These are phyloP conservation scores for Triplophysa siluroides DNA, from an alignment of 2,113 vertebrate species.

Conservation along the genomic window DNA sequence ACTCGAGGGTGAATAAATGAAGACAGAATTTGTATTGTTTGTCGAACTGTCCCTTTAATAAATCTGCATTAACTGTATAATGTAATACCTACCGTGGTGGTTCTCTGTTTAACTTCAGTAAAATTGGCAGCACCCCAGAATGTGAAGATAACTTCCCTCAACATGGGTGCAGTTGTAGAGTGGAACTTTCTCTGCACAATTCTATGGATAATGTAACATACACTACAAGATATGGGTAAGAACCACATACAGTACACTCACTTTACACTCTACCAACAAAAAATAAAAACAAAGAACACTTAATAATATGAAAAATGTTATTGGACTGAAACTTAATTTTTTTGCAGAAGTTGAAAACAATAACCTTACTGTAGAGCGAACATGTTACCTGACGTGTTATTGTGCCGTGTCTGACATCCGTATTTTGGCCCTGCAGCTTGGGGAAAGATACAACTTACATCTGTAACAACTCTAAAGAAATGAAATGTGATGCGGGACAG, in stretches of 20 bases:
- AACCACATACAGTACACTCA: neutral
- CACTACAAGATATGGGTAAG: slow-evolving; percentile 13
- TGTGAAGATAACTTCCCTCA: slow-evolving; percentile 16
- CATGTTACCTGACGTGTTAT: neutral
- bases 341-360: slow-evolving; percentile 35
- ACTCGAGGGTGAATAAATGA: no score
- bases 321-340: neutral
- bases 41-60: no score
- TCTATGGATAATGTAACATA: neutral
- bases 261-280: no score
- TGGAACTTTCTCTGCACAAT: neutral
- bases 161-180: slow-evolving; percentile 22
- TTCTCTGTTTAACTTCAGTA: neutral
- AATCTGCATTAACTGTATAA: neutral
- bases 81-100: neutral
- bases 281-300: neutral
- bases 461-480: slow-evolving; percentile 17
- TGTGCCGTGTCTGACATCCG: neutral
- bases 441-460: neutral
- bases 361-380: neutral
- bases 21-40: no score
- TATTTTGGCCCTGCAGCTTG: neutral
- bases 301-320: no score
- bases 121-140: slow-evolving; percentile 5
- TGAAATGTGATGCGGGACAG: slow-evolving; percentile 22